A percentile compares a stretch with the other conserved stretches of the same genome.
Evolutionary conservation across 2,797 vertebrate genomes (phyloP).

Genomic region (Pelobates cultripes): DNA sequence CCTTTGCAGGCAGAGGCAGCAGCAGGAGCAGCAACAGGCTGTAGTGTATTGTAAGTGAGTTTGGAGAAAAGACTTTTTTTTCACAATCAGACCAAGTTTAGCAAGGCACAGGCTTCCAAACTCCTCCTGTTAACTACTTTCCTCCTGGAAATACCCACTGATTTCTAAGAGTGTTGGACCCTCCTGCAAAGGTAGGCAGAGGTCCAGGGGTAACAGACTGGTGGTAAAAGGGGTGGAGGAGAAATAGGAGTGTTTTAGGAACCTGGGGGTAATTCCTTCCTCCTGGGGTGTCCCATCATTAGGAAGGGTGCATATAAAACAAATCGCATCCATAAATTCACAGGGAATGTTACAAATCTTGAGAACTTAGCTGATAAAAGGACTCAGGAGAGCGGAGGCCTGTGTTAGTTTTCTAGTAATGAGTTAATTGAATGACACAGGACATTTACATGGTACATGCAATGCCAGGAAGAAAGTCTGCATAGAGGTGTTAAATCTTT

Average conservation of each 20-base stretch:
- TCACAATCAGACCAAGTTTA: conserved; percentile 67
- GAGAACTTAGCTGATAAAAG: background rate
- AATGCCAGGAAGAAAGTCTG: background rate
- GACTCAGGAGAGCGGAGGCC: background rate
- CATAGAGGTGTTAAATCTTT: no score
- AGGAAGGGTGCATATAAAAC: conserved; percentile 52
- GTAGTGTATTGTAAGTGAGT: conserved; percentile 65
- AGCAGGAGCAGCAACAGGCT: conserved; percentile 66
- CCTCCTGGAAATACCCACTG: conserved; percentile 71
- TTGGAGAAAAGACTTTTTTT: conserved; percentile 68
- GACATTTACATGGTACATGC: background rate
- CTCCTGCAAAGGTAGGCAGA: conserved; percentile 78
- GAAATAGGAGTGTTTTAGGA: conserved; percentile 63
- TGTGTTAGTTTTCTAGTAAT: background rate
- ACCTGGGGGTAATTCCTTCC: conserved; percentile 64
- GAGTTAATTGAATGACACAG: background rate
- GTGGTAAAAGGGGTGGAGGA: conserved; percentile 59
- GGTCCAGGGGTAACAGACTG: conserved; percentile 70
- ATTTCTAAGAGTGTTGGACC: conserved; percentile 69
- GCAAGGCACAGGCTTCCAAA: conserved; percentile 68
- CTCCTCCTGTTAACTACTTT: conserved; percentile 73
- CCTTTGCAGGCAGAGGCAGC: conserved; percentile 70
- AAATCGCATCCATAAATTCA: background rate
- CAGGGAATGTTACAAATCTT: background rate
- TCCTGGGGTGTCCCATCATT: conserved; percentile 55